phyloP scores from a whole-genome alignment of 1,140 invertebrate genomes.

The Pseudomyrmex sp. region DNA sequence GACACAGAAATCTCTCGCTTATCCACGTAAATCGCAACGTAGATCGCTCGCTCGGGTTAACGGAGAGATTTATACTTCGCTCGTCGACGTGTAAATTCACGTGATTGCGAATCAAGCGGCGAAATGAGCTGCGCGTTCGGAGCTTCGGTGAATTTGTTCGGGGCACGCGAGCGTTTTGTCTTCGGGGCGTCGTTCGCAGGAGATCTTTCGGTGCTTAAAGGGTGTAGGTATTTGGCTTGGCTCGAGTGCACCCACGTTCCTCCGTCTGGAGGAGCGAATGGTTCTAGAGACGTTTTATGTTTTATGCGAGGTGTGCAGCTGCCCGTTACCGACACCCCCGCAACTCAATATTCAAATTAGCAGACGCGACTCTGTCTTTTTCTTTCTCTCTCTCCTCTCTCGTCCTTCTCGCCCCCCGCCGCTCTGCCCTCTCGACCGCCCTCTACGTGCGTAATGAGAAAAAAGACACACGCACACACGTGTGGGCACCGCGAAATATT shows the following conservation, averaged over 20 bases:
- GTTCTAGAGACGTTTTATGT: conserved; percentile 81
- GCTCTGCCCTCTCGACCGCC: conserved; percentile 36
- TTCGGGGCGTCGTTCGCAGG: conserved; percentile 71
- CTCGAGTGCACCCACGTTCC: conserved; percentile 73
- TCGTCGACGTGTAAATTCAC: not conserved
- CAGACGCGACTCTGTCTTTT: conserved; percentile 66
- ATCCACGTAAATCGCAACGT: not conserved
- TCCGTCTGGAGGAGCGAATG: conserved; percentile 67
- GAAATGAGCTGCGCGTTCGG: conserved; percentile 48
- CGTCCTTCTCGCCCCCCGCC: conserved; percentile 26
- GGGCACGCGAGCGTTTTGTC: conserved; percentile 73
- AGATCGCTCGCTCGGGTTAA: not conserved
- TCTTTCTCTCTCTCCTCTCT: conserved; percentile 2
- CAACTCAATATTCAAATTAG: conserved; percentile 84
- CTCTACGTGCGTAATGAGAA: conserved; percentile 71
- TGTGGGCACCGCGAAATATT: conserved; percentile 68
- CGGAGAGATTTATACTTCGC: too few species aligned
- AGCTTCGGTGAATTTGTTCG: conserved; percentile 62
- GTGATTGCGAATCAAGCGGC: conserved; percentile 46
- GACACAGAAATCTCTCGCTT: conserved; percentile 25
- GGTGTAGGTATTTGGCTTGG: conserved; percentile 45
- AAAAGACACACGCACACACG: conserved; percentile 47
- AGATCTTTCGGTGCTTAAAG: conserved; percentile 62
- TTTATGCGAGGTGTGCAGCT: conserved; percentile 81
- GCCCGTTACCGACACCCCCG: conserved; percentile 81